Conservation (phyloP, 2,113 vertebrate species). For the Pedetes capensis region DNA sequence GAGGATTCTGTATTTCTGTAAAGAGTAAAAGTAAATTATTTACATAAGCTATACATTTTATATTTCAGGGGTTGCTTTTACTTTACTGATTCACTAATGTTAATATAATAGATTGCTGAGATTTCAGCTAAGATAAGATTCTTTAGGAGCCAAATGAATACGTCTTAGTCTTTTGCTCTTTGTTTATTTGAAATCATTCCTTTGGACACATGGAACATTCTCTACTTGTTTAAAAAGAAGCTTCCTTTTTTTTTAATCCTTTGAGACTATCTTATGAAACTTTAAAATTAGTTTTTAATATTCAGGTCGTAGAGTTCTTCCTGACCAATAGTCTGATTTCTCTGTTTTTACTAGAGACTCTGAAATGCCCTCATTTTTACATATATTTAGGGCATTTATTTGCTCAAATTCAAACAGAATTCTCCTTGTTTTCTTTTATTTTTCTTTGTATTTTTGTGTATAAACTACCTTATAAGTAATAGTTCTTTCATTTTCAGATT, state of each 20-base stretch:
- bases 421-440: not conserved
- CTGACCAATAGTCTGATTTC: not conserved
- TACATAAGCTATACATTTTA: not conserved
- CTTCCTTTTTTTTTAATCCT: not conserved
- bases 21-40: not conserved
- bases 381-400: not conserved
- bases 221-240: not conserved
- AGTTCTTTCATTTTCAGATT: slow-evolving; percentile 32
- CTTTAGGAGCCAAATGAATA: not conserved
- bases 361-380: not conserved
- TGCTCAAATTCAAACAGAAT: not conserved
- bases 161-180: not conserved
- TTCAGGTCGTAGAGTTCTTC: not conserved
- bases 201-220: not conserved
- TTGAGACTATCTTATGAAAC: not conserved
- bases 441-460: not conserved
- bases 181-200: not conserved
- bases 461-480: not conserved
- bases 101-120: not conserved
- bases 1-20: not conserved
- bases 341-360: not conserved
- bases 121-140: not conserved
- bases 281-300: slow-evolving; percentile 4
- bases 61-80: slow-evolving; percentile 6
- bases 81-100: not conserved